phyloP scores from a whole-genome alignment of 2,888 invertebrate species.

The Eristalis intricaria region DNA sequence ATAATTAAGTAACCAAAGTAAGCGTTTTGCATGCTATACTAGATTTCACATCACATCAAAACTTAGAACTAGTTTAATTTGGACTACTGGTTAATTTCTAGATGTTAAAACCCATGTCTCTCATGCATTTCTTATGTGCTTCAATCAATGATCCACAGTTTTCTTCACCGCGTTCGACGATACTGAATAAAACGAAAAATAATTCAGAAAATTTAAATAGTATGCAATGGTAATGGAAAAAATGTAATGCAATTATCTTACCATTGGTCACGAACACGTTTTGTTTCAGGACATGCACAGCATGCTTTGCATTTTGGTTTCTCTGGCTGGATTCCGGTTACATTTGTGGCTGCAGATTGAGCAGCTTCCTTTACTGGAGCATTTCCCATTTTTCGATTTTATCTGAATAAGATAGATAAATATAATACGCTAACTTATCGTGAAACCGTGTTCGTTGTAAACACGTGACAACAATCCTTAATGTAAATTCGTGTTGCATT shows the following conservation, averaged over 20 bases:
- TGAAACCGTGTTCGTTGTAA: not conserved
- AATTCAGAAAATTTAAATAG: not conserved
- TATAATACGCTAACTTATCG: too few species aligned
- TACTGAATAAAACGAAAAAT: conserved; percentile 84
- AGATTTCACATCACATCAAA: conserved; percentile 9
- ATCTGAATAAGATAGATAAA: not conserved
- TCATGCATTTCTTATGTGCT: conserved; percentile 98
- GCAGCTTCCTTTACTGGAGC: conserved; percentile 82
- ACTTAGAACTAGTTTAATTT: conserved; percentile 23
- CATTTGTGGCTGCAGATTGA: conserved; percentile 76
- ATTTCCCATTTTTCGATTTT: conserved; percentile 82
- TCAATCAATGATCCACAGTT: conserved; percentile 95
- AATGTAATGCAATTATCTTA: conserved; percentile 81
- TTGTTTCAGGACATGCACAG: conserved; percentile 98
- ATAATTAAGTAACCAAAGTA: conserved; percentile 16
- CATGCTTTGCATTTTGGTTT: conserved; percentile 95
- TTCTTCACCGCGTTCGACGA: conserved; percentile 95
- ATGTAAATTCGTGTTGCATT: too few species aligned
- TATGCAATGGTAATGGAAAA: not conserved
- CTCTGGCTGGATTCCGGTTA: conserved; percentile 80
- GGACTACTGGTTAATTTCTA: conserved; percentile 78
- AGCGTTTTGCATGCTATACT: not conserved
- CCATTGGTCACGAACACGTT: conserved; percentile 94
- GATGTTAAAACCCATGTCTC: conserved; percentile 96
- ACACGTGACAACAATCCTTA: too few species aligned